Percentiles rank a stretch among this genome's conserved stretches.
phyloP scores from a whole-genome alignment of 92 coral and sea anemone genomes.

The Montipora capitata region DNA sequence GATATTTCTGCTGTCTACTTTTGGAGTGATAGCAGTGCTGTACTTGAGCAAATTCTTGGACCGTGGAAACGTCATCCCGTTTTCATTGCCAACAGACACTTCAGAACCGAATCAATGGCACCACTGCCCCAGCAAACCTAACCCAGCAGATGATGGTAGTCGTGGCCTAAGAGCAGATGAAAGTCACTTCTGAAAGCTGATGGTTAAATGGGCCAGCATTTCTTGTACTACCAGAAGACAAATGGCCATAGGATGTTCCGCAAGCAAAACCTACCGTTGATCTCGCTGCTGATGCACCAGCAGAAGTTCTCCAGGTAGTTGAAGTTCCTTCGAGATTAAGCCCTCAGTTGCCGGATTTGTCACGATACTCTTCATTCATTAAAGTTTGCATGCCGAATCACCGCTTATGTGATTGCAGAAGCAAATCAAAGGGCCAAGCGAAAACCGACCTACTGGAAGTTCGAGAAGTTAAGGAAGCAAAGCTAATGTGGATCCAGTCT shows the following conservation, averaged over 20 bases:
- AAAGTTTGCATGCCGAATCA: slow-evolving; percentile 35
- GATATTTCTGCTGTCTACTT: background rate
- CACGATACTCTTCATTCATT: slow-evolving; percentile 17
- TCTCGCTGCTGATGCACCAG: background rate
- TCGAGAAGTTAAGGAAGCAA: slow-evolving; percentile 22
- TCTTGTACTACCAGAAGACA: slow-evolving; percentile 38
- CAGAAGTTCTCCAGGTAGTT: background rate
- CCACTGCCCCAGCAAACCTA: slow-evolving; percentile 54
- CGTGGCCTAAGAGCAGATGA: slow-evolving; percentile 40
- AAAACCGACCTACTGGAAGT: slow-evolving; percentile 19
- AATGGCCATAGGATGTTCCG: slow-evolving; percentile 39
- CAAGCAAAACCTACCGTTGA: background rate
- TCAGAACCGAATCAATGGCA: slow-evolving; percentile 54
- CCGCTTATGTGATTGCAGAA: slow-evolving; percentile 34
- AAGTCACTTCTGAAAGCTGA: slow-evolving; percentile 27
- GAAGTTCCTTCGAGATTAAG: background rate
- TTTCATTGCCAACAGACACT: slow-evolving; percentile 50
- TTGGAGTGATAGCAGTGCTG: slow-evolving; percentile 53
- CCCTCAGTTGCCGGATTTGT: slow-evolving; percentile 4
- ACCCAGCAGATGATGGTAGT: slow-evolving; percentile 64
- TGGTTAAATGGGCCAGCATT: slow-evolving; percentile 47
- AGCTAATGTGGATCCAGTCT: slow-evolving; percentile 24
- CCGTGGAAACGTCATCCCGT: slow-evolving; percentile 38
- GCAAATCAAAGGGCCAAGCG: background rate
- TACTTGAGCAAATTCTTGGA: slow-evolving; percentile 28